Conservation (phyloP, 2,797 vertebrate species). For the Morus bassanus region DNA sequence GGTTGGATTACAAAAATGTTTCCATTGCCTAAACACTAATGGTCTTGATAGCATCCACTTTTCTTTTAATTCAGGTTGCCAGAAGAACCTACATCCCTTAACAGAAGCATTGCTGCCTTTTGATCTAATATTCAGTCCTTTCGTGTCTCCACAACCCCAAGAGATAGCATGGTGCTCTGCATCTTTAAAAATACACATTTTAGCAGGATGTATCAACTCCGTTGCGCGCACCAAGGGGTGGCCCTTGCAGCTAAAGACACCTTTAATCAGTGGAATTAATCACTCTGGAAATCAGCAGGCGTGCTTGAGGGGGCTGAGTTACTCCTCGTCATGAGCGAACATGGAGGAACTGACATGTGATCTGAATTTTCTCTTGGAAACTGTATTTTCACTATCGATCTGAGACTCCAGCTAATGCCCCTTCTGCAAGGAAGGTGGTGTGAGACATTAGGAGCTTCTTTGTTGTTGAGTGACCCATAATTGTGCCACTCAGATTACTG, state of each 20-base stretch:
- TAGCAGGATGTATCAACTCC: not conserved
- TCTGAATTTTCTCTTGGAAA: not conserved
- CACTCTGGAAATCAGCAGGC: not conserved
- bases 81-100: not conserved
- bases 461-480: not conserved
- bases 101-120: not conserved
- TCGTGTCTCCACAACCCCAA: not conserved
- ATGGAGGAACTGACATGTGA: not conserved
- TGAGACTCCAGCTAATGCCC: not conserved
- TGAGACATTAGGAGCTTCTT: not conserved
- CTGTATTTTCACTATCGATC: not conserved
- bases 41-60: not conserved
- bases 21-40: not conserved
- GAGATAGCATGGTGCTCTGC: not conserved
- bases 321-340: rapidly evolving
- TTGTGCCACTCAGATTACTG: not conserved
- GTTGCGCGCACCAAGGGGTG: not conserved
- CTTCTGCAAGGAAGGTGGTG: not conserved
- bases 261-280: not conserved
- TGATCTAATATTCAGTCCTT: not conserved
- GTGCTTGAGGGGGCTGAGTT: not conserved
- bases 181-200: not conserved
- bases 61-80: not conserved
- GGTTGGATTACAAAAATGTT: not conserved
- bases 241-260: not conserved